phyloP scores from a whole-genome alignment of 2,888 invertebrate species.

The Oxystoma pomonae region DNA sequence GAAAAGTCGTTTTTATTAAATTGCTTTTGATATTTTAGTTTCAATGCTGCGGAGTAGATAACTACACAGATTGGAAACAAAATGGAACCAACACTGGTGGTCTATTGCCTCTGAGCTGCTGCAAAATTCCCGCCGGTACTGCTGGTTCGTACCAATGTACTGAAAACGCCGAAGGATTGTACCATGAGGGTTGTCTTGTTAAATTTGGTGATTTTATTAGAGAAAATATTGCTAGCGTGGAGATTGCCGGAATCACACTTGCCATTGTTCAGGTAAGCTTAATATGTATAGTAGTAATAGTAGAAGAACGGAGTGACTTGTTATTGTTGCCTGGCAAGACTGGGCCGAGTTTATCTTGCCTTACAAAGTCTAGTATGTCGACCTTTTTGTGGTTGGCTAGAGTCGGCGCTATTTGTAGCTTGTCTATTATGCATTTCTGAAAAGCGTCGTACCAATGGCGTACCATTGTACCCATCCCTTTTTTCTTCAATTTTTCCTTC shows the following conservation, averaged over 20 bases:
- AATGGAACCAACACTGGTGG: constrained; percentile 41
- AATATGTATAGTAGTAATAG: too few species aligned
- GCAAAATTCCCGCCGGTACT: constrained; percentile 50
- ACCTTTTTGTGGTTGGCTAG: too few species aligned
- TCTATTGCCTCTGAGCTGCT: constrained; percentile 62
- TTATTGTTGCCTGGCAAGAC: too few species aligned
- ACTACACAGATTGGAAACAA: constrained; percentile 60
- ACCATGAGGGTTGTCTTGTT: constrained; percentile 60
- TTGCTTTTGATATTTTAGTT: constrained; percentile 52
- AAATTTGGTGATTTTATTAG: constrained; percentile 62
- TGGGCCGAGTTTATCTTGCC: too few species aligned
- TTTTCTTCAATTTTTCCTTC: too few species aligned
- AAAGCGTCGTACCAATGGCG: too few species aligned
- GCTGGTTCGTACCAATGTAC: constrained; percentile 45
- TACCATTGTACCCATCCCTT: too few species aligned
- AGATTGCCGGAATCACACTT: constrained; percentile 75
- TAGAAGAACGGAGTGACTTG: too few species aligned
- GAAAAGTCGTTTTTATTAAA: too few species aligned
- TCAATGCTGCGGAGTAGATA: constrained; percentile 66
- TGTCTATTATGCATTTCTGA: too few species aligned
- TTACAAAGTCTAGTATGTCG: too few species aligned
- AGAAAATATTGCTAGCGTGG: constrained; percentile 67
- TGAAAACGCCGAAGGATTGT: constrained; percentile 39
- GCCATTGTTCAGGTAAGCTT: constrained; percentile 82
- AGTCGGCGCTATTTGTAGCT: too few species aligned